Evolutionary conservation across 37 sponge, comb jelly and placozoan genomes (phyloP), one percentile per base, ranked within the genome.

Genomic region (Chondrosia reniformis): DNA sequence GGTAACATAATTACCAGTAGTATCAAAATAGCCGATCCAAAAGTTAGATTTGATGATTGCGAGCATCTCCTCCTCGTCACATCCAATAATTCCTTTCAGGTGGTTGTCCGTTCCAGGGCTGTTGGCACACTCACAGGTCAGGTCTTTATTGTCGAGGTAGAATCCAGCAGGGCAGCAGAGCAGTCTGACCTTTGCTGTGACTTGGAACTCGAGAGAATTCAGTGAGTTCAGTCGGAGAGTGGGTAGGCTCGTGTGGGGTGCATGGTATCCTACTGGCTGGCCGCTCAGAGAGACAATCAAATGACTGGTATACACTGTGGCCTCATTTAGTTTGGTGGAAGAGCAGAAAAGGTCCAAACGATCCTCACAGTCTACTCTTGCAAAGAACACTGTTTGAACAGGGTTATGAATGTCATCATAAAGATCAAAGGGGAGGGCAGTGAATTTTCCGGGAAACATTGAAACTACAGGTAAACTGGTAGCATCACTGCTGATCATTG

Each of bases 151-250:
- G 25, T 40, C 10, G 2, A 40, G 25, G 27, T 65, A 64, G 46
- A 63, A 62, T 17, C 89, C 89, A 10, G 85, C 85, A 30, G 89
- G 89, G 63, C 89, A 89, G 15, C 36, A 76, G 10, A 22, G 30
- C 6, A 89, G 22, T 40, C 57, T 38, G 15, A 89, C 73, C 0
- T 5, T 22, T 3, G 42, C 72, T 22, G 44, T 43, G 1, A 69
- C 0, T 44, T 69, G 72, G 12, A 43, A 69, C 72, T 69, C 72
- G 37, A 69, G 43, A 3, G 72, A 40, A 22, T 44, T 44, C 15
- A 69, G 32, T 40, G 72, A 89, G 33, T 74, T 84, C 64, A 57
- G 79, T 40, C 63, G 74, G 37, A 45, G 85, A 80, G 32, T 84
- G 80, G 31, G 57, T 45, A 36, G 85, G 1, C 57, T 45, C 31